Base-by-base conservation (phyloP, 2,113 vertebrate genomes). In the Pituophis catenifer region DNA sequence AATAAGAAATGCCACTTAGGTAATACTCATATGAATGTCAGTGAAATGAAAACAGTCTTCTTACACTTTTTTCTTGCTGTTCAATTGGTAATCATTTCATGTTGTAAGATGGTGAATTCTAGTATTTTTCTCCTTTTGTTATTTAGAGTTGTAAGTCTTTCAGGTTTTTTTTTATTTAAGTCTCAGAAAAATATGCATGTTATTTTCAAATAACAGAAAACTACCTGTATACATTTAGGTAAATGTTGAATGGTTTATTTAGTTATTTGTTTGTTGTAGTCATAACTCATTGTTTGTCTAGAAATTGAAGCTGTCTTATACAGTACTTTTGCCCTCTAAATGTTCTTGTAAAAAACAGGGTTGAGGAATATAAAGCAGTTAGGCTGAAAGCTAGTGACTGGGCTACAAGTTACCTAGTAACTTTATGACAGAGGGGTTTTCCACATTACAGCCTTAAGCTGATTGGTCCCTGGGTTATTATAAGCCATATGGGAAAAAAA, bases 111-210 rank as follows among this genome's bases (percentile, higher is more conserved):
- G 54, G 17, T 13, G 52, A 44, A 52, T 50, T 44, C 33, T 81
- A 44, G 8, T n/a, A 48, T 29, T 48, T 11, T 13, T 89, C 38
- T 38, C 12, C 19, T 26, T 38, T 86, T 50, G 8, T 89, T 89
- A 52, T 92, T 17, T 89, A 48, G 62, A 48, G 57, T 6, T 57
- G 24, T 11, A 57, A 57, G 12, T 89, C 13, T 65, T 89, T 48
- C 44, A 9, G 7, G 8, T 0, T 29, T 0, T 29, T 29, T 89
- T 94, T 3, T 26, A 4, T 38, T 91, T 19, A n/a, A 17, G 17
- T 94, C 91, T 93, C 11, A 38, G 89, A 81, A 2, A 19, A 0
- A 48, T 65, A 0, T 0, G 81, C 3, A 0, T 70, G 0, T 50
- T 48, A 91, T 94, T 95, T 95, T 24, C 93, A n/a, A 55, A 17